Evolutionary conservation across 2,888 invertebrate genomes (phyloP), one percentile per base, ranked within the genome.

Genomic region (Hydraecia micacea): DNA sequence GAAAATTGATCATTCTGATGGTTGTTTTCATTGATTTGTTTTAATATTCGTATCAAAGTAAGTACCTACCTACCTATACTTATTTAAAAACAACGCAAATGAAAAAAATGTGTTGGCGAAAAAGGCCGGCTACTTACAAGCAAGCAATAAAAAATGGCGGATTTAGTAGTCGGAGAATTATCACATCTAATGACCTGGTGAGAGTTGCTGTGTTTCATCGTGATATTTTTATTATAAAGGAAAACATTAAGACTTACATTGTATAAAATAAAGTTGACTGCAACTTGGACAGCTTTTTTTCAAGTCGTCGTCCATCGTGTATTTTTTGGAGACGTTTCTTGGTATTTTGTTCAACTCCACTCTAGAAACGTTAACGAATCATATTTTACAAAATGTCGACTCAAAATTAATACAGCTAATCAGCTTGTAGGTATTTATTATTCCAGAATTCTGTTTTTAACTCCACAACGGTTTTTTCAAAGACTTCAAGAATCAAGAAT

Each of bases 201-300:
- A 15, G 1, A n/a, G n/a, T 46, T 13, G 8, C 8, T 5, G 18
- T 52, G 2, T 49, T 62, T 8, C 25, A 11, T 68, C 0, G 13
- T 28, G 11, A 32, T 15, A 36, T 58, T 52, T 49, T 25, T 13
- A 62, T 13, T 55, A 7, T 13, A n/a, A 4, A 69, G 2, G 0
- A 36, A 15, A 32, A 55, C 4, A 15, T 32, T 21, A 36, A 84
- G n/a, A 94, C 96, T 95, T 92, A 97, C 97, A 81, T 90, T 92
- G 93, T n/a, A 96, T 60, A 60, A 80, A 78, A 84, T 94, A 97
- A 42, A 92, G 88, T 81, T 97, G 96, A 90, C 95, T 95, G 90
- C 97, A 97, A 80, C 94, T 95, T 2, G 96, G 96, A 89, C 97
- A 97, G 83, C 84, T 91, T 87, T 93, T 95, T 80, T 93, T 93